phyloP scores from a whole-genome alignment of 2,888 invertebrate species.

The Nudaria mundana region DNA sequence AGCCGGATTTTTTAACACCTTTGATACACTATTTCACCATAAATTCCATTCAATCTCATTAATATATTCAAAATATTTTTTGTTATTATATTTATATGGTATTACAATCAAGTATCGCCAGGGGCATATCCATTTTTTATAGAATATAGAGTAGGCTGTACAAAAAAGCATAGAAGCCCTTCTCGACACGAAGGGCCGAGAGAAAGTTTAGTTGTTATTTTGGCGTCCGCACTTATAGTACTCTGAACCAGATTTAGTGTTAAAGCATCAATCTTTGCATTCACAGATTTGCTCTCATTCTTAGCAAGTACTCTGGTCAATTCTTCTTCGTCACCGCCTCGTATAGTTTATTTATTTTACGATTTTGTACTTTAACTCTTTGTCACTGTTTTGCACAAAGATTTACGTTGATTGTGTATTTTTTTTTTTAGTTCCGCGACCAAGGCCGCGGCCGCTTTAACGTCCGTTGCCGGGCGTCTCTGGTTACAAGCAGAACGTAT shows the following conservation, averaged over 20 bases:
- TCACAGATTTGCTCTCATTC: slow-evolving; percentile 47
- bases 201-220: slow-evolving; percentile 69
- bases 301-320: slow-evolving; percentile 45
- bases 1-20: no score
- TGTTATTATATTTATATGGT: neutral
- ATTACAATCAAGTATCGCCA: neutral
- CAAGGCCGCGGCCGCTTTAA: no score
- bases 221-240: slow-evolving; percentile 60
- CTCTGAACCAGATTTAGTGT: slow-evolving; percentile 59
- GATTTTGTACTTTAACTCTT: neutral
- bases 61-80: neutral
- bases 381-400: no score
- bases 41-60: no score
- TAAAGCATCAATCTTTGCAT: slow-evolving; percentile 59
- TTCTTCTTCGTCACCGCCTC: slow-evolving; percentile 19
- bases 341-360: slow-evolving; percentile 16
- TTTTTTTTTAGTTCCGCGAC: no score
- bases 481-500: no score
- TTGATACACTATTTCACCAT: no score
- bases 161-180: slow-evolving; percentile 34
- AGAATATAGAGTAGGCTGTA: slow-evolving; percentile 34
- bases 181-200: slow-evolving; percentile 57
- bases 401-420: no score
- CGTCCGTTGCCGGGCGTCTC: no score
- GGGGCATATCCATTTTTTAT: no score